Conservation (phyloP, 2,888 invertebrate species). For the Spatulosminthurus flaviceps region DNA sequence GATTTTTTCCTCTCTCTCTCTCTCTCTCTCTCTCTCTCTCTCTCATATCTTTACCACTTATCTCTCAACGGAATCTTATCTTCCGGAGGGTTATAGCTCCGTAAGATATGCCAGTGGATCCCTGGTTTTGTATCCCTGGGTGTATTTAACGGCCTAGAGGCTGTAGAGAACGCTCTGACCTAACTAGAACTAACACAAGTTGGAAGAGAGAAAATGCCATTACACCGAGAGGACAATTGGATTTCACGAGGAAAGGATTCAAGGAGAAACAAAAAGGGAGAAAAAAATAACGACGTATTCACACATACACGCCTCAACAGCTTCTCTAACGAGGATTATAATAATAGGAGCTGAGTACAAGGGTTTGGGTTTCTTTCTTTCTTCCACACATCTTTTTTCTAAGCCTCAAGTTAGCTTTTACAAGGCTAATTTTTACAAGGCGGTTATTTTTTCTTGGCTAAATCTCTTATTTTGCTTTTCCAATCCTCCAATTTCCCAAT, state of each 20-base stretch:
- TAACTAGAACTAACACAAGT: neutral
- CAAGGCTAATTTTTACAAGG: too few relatives aligned
- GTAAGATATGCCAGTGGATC: too few relatives aligned
- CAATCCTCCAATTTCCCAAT: too few relatives aligned
- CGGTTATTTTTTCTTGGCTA: too few relatives aligned
- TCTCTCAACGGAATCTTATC: neutral
- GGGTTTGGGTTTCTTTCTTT: too few relatives aligned
- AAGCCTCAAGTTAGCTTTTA: too few relatives aligned
- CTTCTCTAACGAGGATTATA: slow-evolving; percentile 4
- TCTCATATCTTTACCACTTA: slow-evolving; percentile 13
- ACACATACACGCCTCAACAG: slow-evolving; percentile 2
- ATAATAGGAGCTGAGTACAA: neutral
- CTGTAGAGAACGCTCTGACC: too few relatives aligned
- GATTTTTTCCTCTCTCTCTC: too few relatives aligned
- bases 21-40: too few relatives aligned
- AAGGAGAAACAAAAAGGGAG: neutral
- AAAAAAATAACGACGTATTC: slow-evolving; percentile 11
- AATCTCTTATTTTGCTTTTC: too few relatives aligned
- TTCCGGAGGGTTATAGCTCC: neutral
- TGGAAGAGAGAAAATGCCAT: neutral
- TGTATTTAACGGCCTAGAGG: neutral
- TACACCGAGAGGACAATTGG: slow-evolving; percentile 6
- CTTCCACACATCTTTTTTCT: too few relatives aligned
- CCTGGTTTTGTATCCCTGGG: neutral
- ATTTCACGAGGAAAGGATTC: neutral